Conservation (phyloP, 2,113 vertebrate genomes). For the Fregata magnificens region DNA sequence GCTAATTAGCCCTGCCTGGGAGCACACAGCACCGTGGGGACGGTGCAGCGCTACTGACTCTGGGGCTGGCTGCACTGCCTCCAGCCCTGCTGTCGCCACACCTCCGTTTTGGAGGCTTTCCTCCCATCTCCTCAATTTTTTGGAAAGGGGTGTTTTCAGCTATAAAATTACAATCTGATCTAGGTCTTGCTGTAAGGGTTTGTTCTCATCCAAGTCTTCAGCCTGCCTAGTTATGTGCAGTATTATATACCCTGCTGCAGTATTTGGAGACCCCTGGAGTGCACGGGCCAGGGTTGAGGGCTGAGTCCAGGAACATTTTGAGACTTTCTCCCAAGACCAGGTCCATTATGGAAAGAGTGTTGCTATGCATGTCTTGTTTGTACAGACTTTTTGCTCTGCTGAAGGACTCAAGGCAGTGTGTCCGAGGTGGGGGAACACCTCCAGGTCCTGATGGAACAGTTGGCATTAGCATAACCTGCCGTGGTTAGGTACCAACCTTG, state of each 20-base stretch:
- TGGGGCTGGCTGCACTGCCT: neutral
- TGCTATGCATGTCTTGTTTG: neutral
- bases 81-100: neutral
- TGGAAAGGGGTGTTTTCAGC: neutral
- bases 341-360: neutral
- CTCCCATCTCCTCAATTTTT: neutral
- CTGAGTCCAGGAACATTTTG: neutral
- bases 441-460: neutral
- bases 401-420: neutral
- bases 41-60: neutral
- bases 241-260: neutral
- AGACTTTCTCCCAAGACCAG: neutral
- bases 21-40: neutral
- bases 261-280: neutral
- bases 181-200: neutral
- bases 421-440: neutral
- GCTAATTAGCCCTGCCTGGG: conserved; percentile 19
- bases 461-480: neutral
- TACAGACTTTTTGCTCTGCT: neutral
- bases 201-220: neutral
- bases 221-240: neutral
- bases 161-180: neutral
- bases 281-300: neutral
- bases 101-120: neutral
- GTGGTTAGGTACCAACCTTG: neutral